Evolutionary conservation across 2,888 invertebrate species (phyloP).

Genomic region (Parnassius mnemosyne): DNA sequence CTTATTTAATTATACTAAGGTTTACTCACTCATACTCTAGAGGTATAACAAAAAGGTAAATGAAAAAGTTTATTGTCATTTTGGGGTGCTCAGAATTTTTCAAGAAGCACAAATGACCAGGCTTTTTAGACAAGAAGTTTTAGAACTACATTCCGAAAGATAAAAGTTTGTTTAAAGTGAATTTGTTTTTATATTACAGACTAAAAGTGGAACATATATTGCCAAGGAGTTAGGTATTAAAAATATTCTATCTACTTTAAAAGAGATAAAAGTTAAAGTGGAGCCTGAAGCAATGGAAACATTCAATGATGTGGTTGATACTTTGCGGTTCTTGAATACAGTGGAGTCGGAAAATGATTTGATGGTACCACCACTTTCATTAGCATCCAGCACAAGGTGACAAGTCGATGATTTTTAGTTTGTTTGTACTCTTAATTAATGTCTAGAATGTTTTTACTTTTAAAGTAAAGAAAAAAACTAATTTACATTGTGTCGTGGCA

Average conservation of each 20-base stretch:
- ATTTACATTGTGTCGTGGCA: too few species aligned
- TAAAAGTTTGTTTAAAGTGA: neutral
- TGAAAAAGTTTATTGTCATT: too few species aligned
- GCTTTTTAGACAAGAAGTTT: too few species aligned
- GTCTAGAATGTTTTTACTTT: too few species aligned
- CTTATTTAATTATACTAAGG: too few species aligned
- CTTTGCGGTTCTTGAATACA: slow-evolving; percentile 61
- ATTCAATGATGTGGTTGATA: slow-evolving; percentile 68
- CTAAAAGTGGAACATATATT: slow-evolving; percentile 73
- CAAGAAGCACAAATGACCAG: too few species aligned
- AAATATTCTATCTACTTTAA: slow-evolving; percentile 60
- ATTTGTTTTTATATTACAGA: slow-evolving; percentile 55
- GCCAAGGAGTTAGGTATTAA: slow-evolving; percentile 72
- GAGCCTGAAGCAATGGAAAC: slow-evolving; percentile 55
- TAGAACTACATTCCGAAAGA: neutral
- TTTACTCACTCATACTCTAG: too few species aligned
- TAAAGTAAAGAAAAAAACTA: too few species aligned
- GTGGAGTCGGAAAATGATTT: slow-evolving; percentile 63
- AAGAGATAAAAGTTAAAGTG: slow-evolving; percentile 62
- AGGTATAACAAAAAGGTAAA: too few species aligned
- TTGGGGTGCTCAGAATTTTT: too few species aligned
- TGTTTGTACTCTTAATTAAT: too few species aligned
- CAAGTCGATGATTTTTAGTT: too few species aligned
- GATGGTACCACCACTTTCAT: slow-evolving; percentile 54
- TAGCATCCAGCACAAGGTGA: slow-evolving; percentile 69